phyloP scores from a whole-genome alignment of 1,140 invertebrate species.

The Copidosoma floridanum region DNA sequence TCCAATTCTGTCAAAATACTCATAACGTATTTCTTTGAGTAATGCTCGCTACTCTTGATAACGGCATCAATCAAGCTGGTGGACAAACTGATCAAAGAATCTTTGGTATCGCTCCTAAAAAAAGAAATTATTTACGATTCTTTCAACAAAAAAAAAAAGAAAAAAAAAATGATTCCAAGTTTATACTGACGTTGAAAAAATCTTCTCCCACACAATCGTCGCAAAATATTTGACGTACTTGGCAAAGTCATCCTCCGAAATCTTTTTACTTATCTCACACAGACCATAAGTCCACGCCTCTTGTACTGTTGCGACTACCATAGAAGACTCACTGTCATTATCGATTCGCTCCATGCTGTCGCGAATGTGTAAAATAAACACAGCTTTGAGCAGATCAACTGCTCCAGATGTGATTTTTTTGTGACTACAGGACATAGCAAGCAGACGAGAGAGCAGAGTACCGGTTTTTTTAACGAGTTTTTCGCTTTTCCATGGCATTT shows the following conservation, averaged over 20 bases:
- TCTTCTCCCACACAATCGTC: conserved; percentile 19
- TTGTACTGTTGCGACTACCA: conserved; percentile 4
- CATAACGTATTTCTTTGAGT: conserved; percentile 32
- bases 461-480: conserved; percentile 4
- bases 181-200: conserved; percentile 19
- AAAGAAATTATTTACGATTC: conserved; percentile 2
- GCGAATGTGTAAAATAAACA: conserved; percentile 16
- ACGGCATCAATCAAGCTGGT: conserved; percentile 51
- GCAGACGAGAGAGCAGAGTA: conserved; percentile 14
- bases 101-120: conserved; percentile 39
- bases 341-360: conserved; percentile 11
- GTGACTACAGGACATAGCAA: conserved; percentile 17
- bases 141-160: not conserved
- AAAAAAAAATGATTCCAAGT: too few species aligned
- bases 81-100: conserved; percentile 48
- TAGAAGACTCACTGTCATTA: not conserved
- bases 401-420: conserved; percentile 12
- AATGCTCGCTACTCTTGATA: conserved; percentile 32
- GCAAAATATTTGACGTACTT: conserved; percentile 24
- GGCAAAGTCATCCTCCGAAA: conserved; percentile 2
- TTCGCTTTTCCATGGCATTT: conserved; percentile 18
- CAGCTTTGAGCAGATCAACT: conserved; percentile 20
- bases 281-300: conserved; percentile 21
- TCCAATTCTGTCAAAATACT: conserved; percentile 40
- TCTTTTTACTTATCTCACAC: conserved; percentile 14